Conservation (phyloP, 2,113 vertebrate genomes). For the Fukomys damarensis region DNA sequence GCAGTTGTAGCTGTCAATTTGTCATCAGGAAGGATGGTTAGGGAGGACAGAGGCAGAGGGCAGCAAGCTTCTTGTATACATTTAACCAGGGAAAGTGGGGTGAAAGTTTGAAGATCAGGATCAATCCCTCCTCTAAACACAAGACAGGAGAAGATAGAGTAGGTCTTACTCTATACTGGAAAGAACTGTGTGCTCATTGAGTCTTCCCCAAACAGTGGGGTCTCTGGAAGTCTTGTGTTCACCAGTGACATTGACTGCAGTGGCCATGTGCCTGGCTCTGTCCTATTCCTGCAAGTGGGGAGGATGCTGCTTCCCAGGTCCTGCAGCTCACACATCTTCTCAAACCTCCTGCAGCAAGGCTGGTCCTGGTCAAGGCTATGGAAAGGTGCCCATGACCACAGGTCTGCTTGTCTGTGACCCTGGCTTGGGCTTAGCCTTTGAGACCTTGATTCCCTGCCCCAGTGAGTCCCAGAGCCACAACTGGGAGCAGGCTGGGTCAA, state of each 20-base stretch:
- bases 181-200: accelerated
- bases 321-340: accelerated
- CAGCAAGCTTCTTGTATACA: slow-evolving; percentile 45
- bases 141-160: not conserved
- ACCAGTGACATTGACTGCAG: accelerated
- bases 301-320: accelerated
- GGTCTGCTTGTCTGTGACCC: no score
- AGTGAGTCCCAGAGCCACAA: not conserved
- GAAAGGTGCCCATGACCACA: accelerated
- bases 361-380: not conserved
- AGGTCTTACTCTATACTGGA: not conserved
- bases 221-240: accelerated
- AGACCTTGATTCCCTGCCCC: no score
- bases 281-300: accelerated
- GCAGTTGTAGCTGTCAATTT: slow-evolving; percentile 80
- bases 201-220: accelerated
- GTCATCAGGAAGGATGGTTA: slow-evolving; percentile 68
- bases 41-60: slow-evolving; percentile 45
- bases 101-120: not conserved
- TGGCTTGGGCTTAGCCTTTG: not conserved
- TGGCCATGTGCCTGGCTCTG: not conserved
- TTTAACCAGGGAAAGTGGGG: slow-evolving; percentile 37
- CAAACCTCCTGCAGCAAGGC: not conserved
- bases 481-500: not conserved
- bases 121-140: not conserved